Evolutionary conservation across 2,888 invertebrate genomes (phyloP).

Genomic region (Diaperis boleti): DNA sequence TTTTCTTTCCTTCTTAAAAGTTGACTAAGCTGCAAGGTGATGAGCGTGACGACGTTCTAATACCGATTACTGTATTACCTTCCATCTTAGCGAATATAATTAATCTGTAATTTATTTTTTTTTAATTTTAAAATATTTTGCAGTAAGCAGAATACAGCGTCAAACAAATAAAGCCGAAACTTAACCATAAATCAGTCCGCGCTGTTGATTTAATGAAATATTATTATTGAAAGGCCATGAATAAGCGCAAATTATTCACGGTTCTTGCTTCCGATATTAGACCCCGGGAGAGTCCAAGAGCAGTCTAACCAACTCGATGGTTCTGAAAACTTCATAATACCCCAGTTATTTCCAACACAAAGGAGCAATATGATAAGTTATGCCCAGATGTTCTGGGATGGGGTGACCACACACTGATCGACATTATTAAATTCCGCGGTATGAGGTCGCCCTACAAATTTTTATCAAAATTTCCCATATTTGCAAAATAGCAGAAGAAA

Average conservation of each 20-base stretch:
- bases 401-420: constrained; percentile 29
- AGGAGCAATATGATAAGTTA: constrained; percentile 28
- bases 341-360: constrained; percentile 31
- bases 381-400: constrained; percentile 21
- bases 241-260: constrained; percentile 25
- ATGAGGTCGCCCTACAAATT: neutral
- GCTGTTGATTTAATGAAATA: constrained; percentile 21
- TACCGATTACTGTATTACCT: too few species aligned
- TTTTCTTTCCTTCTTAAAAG: too few species aligned
- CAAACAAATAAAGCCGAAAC: neutral
- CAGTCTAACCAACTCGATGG: neutral
- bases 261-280: constrained; percentile 15
- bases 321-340: constrained; percentile 26
- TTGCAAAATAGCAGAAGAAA: neutral
- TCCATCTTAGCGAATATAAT: too few species aligned
- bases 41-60: too few species aligned
- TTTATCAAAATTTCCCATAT: constrained; percentile 4
- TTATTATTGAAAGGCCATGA: constrained; percentile 14
- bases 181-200: neutral
- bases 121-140: too few species aligned
- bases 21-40: too few species aligned
- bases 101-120: too few species aligned
- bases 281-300: neutral
- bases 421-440: constrained; percentile 27
- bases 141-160: too few species aligned